Evolutionary conservation across 2,797 vertebrate species (phyloP), one percentile per base, ranked within the genome.

Genomic region (Pteronotus mesoamericanus): DNA sequence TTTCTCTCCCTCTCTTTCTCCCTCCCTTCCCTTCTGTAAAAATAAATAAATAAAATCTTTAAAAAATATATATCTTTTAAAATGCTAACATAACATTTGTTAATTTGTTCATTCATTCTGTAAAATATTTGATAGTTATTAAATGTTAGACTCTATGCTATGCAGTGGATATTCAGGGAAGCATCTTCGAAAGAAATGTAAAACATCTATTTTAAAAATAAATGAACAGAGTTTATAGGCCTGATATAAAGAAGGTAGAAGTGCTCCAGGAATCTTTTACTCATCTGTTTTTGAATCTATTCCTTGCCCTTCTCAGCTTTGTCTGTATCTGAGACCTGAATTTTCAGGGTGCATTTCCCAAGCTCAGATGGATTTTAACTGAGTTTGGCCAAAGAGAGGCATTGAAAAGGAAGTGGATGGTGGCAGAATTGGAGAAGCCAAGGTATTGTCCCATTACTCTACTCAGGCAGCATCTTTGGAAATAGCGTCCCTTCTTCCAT

Each of bases 61-160:
- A n/a, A n/a, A n/a, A n/a, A n/a, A n/a, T n/a, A n/a, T n/a, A n/a
- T n/a, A n/a, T n/a, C n/a, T n/a, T n/a, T n/a, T n/a, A n/a, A n/a
- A 96, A 84, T 72, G 75, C 32, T 66, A 51, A 66, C 44, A 61
- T 61, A 72, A 74, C 34, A 82, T 84, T 95, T 95, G 59, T 88
- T 74, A 42, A 94, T 93, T 77, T 80, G 89, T 91, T 91, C 75
- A 87, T 66, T 72, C 68, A 87, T 86, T 94, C 61, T 94, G 44
- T 92, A 34, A 90, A 95, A 69, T 88, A 94, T 74, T 57, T 26
- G 46, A 53, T 53, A 39, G 26, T 93, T 68, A 80, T 59, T 69
- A 80, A 94, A 82, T 84, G 51, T 24, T 72, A 86, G 42, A 6
- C 61, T 87, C 53, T 68, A 57, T 53, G 37, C 29, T 84, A 15